Evolutionary conservation across 2,888 invertebrate species (phyloP).

Genomic region (Hofmannophila pseudospretella): DNA sequence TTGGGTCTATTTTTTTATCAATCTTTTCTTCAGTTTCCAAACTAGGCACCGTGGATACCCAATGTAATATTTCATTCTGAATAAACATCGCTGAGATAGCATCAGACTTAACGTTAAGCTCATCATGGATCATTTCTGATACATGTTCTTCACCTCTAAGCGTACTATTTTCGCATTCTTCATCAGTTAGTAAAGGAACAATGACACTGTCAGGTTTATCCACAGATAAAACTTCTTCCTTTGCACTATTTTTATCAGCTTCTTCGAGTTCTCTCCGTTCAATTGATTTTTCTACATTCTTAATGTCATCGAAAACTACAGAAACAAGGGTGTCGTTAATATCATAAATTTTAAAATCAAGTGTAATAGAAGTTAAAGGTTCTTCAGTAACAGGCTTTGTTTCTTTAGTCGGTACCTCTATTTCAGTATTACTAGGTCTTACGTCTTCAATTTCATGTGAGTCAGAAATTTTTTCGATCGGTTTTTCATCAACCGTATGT

Average conservation of each 20-base stretch:
- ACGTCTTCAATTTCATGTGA: too few species aligned
- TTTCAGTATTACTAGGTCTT: neutral
- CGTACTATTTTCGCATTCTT: too few species aligned
- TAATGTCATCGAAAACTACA: slow-evolving; percentile 44
- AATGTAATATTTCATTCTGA: neutral
- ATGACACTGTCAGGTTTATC: too few species aligned
- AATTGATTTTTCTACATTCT: slow-evolving; percentile 30
- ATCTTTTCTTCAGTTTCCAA: too few species aligned
- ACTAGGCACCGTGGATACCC: too few species aligned
- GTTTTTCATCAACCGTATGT: too few species aligned
- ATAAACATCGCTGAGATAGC: too few species aligned
- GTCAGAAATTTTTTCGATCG: too few species aligned
- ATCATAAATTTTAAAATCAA: slow-evolving; percentile 31
- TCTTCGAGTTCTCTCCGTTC: slow-evolving; percentile 17
- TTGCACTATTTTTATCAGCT: slow-evolving; percentile 6
- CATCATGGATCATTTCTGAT: too few species aligned
- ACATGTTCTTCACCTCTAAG: too few species aligned
- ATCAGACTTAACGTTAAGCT: too few species aligned
- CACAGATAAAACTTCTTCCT: neutral
- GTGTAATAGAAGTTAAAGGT: neutral
- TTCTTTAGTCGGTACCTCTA: neutral
- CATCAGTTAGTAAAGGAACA: too few species aligned
- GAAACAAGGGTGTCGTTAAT: slow-evolving; percentile 41
- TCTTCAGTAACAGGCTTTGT: neutral
- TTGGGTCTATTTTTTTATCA: neutral